These are phyloP conservation scores for Paralvinella palmiformis DNA, from an alignment of 1,140 invertebrate genomes.

Conservation along the genomic window DNA sequence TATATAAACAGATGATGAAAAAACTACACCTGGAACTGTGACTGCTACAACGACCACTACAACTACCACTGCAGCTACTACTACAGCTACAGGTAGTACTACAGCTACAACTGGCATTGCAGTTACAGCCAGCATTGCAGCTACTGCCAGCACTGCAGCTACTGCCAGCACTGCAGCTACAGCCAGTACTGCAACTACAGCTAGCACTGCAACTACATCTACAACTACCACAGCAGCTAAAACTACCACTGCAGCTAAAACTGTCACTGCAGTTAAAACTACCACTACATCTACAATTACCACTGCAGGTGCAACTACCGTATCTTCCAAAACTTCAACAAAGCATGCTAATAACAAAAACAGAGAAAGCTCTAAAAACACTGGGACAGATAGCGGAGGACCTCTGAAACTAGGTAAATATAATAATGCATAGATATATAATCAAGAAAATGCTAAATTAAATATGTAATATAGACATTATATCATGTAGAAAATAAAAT, in stretches of 20 bases:
- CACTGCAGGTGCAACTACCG: neutral
- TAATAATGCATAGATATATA: no score
- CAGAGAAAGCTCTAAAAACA: no score
- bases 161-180: neutral
- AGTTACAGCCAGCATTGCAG: neutral
- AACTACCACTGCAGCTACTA: neutral
- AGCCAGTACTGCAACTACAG: neutral
- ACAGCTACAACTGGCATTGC: neutral
- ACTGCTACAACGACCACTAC: neutral
- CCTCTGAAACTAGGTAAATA: no score
- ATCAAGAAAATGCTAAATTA: no score
- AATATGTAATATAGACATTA: no score
- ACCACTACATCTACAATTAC: neutral
- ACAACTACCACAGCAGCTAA: neutral
- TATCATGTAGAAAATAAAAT: no score
- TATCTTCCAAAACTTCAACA: no score
- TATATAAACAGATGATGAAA: no score
- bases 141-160: neutral
- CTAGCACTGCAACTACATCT: neutral
- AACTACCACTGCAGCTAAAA: neutral
- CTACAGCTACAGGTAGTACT: neutral
- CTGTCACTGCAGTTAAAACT: no score
- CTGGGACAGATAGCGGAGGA: no score
- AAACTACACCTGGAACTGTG: neutral
- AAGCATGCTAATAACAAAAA: no score